Conservation (phyloP, 1,140 invertebrate genomes). For the Heliconius eleuchia region DNA sequence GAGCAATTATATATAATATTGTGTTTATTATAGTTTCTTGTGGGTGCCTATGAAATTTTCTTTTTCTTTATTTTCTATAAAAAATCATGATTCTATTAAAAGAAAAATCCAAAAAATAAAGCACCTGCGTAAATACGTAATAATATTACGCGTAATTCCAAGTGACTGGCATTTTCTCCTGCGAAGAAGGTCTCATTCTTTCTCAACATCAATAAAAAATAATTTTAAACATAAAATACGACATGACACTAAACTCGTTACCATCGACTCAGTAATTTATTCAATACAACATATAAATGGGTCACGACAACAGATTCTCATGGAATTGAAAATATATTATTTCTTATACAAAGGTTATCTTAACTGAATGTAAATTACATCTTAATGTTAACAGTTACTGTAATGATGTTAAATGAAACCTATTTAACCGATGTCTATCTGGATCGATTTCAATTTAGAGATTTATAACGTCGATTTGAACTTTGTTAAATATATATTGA, state of each 20-base stretch:
- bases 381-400: neutral
- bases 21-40: no score
- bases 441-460: neutral
- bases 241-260: neutral
- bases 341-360: constrained; percentile 7
- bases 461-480: neutral
- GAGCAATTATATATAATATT: no score
- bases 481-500: no score
- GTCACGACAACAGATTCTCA: constrained; percentile 9
- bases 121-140: no score
- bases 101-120: no score
- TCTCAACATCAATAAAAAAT: neutral
- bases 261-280: neutral
- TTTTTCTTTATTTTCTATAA: no score
- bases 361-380: neutral
- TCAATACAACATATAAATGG: neutral
- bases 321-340: constrained; percentile 6
- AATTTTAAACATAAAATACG: neutral
- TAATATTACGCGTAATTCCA: no score
- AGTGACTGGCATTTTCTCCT: no score
- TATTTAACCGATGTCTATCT: neutral
- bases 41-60: no score
- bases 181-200: neutral
- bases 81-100: no score
- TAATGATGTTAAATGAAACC: neutral